These are phyloP conservation scores for Sinosuthora webbiana DNA, from an alignment of 2,113 vertebrate genomes.

Conservation along the genomic window DNA sequence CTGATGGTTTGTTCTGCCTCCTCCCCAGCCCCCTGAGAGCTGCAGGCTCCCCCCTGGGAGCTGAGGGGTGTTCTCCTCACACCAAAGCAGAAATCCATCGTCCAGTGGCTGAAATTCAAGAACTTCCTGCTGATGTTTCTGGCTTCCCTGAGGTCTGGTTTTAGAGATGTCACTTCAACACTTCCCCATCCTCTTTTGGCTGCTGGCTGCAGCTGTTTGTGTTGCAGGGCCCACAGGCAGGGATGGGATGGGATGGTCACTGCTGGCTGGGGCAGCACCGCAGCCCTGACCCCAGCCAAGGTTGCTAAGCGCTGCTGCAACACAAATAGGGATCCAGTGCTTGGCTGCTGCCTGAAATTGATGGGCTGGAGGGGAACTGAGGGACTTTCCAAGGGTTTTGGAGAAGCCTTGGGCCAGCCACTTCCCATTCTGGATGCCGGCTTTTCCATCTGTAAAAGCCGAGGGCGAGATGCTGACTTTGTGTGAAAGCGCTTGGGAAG, in stretches of 20 bases:
- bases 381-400: background rate
- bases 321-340: background rate
- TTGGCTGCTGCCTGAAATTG: background rate
- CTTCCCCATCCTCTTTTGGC: background rate
- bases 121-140: background rate
- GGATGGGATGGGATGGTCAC: rapidly evolving
- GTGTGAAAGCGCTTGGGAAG: background rate
- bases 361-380: background rate
- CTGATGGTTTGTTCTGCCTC: background rate
- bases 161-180: background rate
- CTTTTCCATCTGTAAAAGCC: background rate
- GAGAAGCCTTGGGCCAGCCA: background rate
- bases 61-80: background rate
- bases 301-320: background rate
- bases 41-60: background rate
- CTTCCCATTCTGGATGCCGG: background rate
- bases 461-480: background rate
- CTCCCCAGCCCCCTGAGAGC: background rate
- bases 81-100: background rate
- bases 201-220: background rate
- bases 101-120: background rate
- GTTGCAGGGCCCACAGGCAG: background rate
- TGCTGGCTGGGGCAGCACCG: background rate
- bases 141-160: background rate
- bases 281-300: background rate